These are phyloP conservation scores for Isaurus tuberculatus DNA, from an alignment of 92 coral and sea anemone species.

Conservation along the genomic window DNA sequence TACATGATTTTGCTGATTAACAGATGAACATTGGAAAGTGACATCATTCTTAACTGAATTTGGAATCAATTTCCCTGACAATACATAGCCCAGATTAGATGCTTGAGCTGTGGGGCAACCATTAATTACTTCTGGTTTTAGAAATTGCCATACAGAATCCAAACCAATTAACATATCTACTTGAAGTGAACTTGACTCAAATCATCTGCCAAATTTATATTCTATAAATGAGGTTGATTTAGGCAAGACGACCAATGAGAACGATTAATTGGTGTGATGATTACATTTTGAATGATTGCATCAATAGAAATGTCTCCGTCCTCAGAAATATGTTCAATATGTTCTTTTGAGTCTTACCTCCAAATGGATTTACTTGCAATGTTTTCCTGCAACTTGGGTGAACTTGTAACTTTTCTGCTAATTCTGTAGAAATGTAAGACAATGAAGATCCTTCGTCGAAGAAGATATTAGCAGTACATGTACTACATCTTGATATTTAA, in stretches of 20 bases:
- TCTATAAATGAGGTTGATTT: conserved; percentile 40
- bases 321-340: conserved; percentile 27
- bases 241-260: conserved; percentile 38
- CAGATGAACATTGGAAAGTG: too few relatives aligned
- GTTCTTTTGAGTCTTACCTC: conserved; percentile 41
- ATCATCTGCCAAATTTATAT: conserved; percentile 45
- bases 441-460: conserved; percentile 55
- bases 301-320: conserved; percentile 41
- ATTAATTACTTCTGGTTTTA: conserved; percentile 51
- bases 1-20: too few relatives aligned
- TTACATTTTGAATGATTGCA: conserved; percentile 44
- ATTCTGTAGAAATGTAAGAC: conserved; percentile 57
- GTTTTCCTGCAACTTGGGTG: conserved; percentile 49
- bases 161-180: conserved; percentile 51
- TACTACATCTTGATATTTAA: conserved; percentile 46
- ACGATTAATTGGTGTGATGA: conserved; percentile 27
- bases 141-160: conserved; percentile 61
- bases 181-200: conserved; percentile 48
- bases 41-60: too few relatives aligned
- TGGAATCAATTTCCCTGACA: conserved; percentile 44
- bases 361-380: conserved; percentile 53
- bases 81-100: conserved; percentile 50
- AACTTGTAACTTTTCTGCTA: conserved; percentile 55
- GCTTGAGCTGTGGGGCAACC: conserved; percentile 59
- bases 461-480: conserved; percentile 39